Conservation (phyloP, 1,140 invertebrate genomes). For the Augochlora pura region DNA sequence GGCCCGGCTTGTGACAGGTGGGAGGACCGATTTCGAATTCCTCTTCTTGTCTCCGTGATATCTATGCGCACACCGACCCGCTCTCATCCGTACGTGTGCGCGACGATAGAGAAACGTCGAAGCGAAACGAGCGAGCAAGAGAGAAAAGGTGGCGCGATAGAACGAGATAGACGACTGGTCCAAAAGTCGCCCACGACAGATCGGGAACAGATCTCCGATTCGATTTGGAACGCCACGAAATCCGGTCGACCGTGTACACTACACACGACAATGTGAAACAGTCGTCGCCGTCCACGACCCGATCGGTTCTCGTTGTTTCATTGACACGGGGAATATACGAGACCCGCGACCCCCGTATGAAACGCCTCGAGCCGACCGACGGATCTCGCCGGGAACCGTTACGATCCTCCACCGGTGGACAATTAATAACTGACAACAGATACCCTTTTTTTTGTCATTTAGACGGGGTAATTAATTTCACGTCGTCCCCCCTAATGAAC, state of each 20-base stretch:
- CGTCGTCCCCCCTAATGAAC: slow-evolving; percentile 49
- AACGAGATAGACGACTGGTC: background rate
- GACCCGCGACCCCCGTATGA: slow-evolving; percentile 31
- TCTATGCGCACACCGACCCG: slow-evolving; percentile 13
- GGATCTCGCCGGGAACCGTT: slow-evolving; percentile 42
- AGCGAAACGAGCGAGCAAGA: too few relatives aligned
- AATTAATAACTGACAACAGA: slow-evolving; percentile 57
- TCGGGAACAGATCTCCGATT: slow-evolving; percentile 59
- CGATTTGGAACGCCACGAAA: slow-evolving; percentile 54
- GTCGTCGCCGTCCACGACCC: background rate
- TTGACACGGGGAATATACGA: slow-evolving; percentile 36
- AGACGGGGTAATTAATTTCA: slow-evolving; percentile 55
- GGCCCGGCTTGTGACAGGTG: slow-evolving; percentile 52
- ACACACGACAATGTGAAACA: slow-evolving; percentile 33
- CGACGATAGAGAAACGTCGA: background rate
- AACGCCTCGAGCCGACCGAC: slow-evolving; percentile 30
- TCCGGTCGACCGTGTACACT: slow-evolving; percentile 42
- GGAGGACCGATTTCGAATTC: slow-evolving; percentile 57
- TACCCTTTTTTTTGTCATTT: slow-evolving; percentile 36
- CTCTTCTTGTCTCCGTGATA: slow-evolving; percentile 47
- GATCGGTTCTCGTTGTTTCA: slow-evolving; percentile 40
- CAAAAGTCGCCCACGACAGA: slow-evolving; percentile 56
- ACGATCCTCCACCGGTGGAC: slow-evolving; percentile 22
- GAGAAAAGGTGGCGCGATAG: background rate
- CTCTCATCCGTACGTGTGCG: background rate